Base-by-base conservation (phyloP, 2,888 invertebrate species). In the Disparrhopalites patrizii region DNA sequence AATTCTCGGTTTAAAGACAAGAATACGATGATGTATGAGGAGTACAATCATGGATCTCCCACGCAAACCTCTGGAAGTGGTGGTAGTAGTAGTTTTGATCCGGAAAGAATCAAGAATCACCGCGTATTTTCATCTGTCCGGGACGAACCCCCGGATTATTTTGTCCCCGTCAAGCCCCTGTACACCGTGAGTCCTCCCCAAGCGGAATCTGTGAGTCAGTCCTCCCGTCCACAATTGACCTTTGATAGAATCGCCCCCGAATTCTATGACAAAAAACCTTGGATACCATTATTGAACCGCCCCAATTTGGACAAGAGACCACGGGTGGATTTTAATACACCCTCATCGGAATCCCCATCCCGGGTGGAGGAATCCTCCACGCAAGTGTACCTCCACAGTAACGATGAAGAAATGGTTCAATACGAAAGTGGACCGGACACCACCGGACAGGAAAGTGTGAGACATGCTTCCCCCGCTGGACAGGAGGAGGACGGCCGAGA, bases 291-390 rank as follows among this genome's bases (percentile, higher is more conserved):
- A 3, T 58, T 74, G 1, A 67, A 72, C 36, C 61, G 72, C 10
- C 74, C 74, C 0, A 74, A 74, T 66, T 52, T 74, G 56, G 74
- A 73, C 55, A 73, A 74, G 47, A 51, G 71, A 65, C 74, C 74
- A 1, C 56, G 72, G 15, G 71, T 74, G 2, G 74, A 74, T 2
- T 56, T 68, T 10, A 66, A 62, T 25, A 31, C 33, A 3, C 52
- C 27, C 8, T n/a, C 52, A 2, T 10, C 58, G 18, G 62, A 51
- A 47, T 23, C 27, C 38, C 28, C 40, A 8, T 18, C 18, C 28
- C 23, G 33, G 33, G 47, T 23, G 36, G 57, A 25, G 28, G 40
- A 57, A 10, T 7, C 7, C 7, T n/a, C 38, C 8, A 38, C 38
- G 18, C 20, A 57, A 33, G 31, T 50, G 10, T 50, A 50, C 23